phyloP scores from a whole-genome alignment of 2,888 invertebrate species.

The Calameuta filiformis region DNA sequence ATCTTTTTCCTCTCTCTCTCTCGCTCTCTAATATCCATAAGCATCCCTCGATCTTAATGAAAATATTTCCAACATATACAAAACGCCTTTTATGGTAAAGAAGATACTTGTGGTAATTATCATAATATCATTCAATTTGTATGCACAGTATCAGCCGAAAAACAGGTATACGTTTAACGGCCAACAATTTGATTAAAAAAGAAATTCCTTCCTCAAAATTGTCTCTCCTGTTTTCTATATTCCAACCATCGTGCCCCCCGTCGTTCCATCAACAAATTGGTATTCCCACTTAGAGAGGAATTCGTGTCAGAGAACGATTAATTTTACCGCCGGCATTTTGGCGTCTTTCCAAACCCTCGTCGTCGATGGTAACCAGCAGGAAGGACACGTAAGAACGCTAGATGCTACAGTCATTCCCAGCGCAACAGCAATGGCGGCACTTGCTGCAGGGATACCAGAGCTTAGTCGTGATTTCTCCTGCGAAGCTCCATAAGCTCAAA shows the following conservation, averaged over 20 bases:
- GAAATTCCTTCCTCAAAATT: background rate
- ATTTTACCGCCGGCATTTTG: constrained; percentile 57
- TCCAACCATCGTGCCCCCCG: constrained; percentile 21
- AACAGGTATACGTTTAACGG: too few relatives aligned
- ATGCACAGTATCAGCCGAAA: background rate
- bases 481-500: background rate
- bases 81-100: background rate
- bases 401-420: background rate
- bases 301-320: constrained; percentile 61
- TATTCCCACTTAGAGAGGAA: constrained; percentile 57
- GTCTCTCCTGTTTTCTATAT: constrained; percentile 11
- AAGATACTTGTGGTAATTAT: background rate
- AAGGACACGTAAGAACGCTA: background rate
- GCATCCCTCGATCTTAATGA: background rate
- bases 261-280: constrained; percentile 48
- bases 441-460: background rate
- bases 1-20: constrained; percentile 9
- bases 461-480: background rate
- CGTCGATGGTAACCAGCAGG: background rate
- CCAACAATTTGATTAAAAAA: too few relatives aligned
- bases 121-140: background rate
- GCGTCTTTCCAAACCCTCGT: constrained; percentile 42
- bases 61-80: background rate
- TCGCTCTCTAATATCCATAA: background rate
- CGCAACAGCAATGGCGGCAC: background rate